A percentile compares a stretch with the other conserved stretches of the same genome.
phyloP scores from a whole-genome alignment of 2,888 invertebrate genomes.

The Philonicus albiceps region DNA sequence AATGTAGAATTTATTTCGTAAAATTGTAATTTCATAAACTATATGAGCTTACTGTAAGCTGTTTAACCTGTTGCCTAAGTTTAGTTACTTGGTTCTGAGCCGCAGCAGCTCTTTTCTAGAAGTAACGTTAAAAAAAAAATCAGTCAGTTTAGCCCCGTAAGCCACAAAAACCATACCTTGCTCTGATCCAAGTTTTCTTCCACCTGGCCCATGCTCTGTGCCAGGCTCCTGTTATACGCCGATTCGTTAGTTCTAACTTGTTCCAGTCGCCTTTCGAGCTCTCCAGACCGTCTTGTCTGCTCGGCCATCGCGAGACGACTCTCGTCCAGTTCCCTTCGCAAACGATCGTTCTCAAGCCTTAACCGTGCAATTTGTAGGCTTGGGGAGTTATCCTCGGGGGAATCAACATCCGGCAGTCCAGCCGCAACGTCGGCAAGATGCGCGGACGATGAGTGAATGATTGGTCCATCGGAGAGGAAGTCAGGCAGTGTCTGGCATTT shows the following conservation, averaged over 20 bases:
- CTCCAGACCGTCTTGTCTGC: conserved; percentile 65
- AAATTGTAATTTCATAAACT: neutral
- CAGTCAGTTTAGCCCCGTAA: neutral
- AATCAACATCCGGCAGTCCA: conserved; percentile 59
- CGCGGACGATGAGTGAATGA: conserved; percentile 63
- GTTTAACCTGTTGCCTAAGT: conserved; percentile 75
- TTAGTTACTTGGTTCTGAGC: conserved; percentile 71
- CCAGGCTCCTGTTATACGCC: conserved; percentile 66
- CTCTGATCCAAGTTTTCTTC: conserved; percentile 69
- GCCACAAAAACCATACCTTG: conserved; percentile 62
- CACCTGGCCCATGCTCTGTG: conserved; percentile 68
- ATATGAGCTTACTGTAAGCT: conserved; percentile 68
- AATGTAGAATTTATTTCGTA: neutral
- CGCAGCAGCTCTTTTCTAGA: conserved; percentile 68
- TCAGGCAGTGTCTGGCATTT: conserved; percentile 69
- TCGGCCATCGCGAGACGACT: conserved; percentile 66
- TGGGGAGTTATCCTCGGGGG: conserved; percentile 59
- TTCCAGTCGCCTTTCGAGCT: conserved; percentile 66
- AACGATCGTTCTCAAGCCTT: conserved; percentile 61
- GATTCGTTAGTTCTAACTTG: conserved; percentile 65
- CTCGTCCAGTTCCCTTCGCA: conserved; percentile 68
- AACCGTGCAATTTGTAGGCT: conserved; percentile 56
- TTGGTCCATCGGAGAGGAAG: conserved; percentile 75
- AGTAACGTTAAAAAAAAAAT: neutral
- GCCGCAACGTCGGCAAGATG: conserved; percentile 62